phyloP scores from a whole-genome alignment of 2,888 invertebrate species.

The Chloroclysta siterata region DNA sequence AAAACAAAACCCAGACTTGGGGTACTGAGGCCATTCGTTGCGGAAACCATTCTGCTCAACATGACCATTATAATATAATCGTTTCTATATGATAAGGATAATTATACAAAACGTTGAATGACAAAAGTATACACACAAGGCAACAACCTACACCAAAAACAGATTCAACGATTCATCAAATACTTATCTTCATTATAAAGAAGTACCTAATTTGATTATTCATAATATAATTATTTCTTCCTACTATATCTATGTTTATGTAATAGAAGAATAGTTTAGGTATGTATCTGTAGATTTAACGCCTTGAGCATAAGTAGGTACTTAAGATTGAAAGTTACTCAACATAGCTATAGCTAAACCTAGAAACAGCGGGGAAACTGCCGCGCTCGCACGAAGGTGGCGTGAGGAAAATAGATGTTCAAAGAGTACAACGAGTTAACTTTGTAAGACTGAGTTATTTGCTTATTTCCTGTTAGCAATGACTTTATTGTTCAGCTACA shows the following conservation, averaged over 20 bases:
- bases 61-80: no score
- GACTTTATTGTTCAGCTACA: background rate
- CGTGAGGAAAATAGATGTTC: slow-evolving; percentile 15
- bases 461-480: slow-evolving; percentile 11
- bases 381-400: slow-evolving; percentile 8
- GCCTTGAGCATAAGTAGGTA: background rate
- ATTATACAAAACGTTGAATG: background rate
- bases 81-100: background rate
- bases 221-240: background rate
- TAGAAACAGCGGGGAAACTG: slow-evolving; percentile 11
- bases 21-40: no score
- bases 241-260: background rate
- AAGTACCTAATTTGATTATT: background rate
- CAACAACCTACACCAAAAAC: background rate
- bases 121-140: background rate
- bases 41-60: no score
- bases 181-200: no score
- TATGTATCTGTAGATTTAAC: background rate
- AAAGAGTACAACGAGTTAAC: background rate
- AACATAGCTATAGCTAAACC: background rate
- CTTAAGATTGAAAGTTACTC: slow-evolving; percentile 1
- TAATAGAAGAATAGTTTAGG: background rate
- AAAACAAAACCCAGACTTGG: no score
- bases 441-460: background rate
- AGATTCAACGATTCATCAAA: no score